These are phyloP conservation scores for Endotricha flammealis DNA, from an alignment of 2,888 invertebrate species.

Conservation along the genomic window DNA sequence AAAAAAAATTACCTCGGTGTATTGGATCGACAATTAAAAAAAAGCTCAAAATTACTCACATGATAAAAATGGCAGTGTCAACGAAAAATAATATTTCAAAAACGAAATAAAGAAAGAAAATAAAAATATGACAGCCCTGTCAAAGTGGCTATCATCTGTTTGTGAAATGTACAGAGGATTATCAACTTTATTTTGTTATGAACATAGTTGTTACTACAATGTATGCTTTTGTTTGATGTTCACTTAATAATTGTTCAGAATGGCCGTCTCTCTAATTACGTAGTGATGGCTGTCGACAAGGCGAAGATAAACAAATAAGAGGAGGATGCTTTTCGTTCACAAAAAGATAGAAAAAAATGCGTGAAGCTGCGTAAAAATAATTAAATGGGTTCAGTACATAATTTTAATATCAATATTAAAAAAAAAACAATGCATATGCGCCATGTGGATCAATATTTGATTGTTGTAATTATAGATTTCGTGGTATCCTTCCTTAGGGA, in stretches of 20 bases:
- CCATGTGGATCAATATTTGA: no score
- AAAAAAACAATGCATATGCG: no score
- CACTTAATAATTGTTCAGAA: slow-evolving; percentile 66
- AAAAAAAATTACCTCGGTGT: no score
- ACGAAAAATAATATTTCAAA: slow-evolving; percentile 60
- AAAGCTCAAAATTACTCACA: slow-evolving; percentile 28
- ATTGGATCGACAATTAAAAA: no score
- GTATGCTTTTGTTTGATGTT: slow-evolving; percentile 24
- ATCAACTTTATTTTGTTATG: accelerated
- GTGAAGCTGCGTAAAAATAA: background rate
- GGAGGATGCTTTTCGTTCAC: slow-evolving; percentile 62
- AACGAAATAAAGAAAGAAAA: slow-evolving; percentile 44
- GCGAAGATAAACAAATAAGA: slow-evolving; percentile 71
- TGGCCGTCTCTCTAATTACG: slow-evolving; percentile 68
- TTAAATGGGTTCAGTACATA: no score
- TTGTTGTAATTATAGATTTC: no score
- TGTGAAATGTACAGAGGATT: slow-evolving; percentile 9
- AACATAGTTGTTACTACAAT: slow-evolving; percentile 19
- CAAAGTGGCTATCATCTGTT: slow-evolving; percentile 31
- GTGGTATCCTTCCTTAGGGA: no score
- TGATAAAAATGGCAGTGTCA: slow-evolving; percentile 63
- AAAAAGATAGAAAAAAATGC: slow-evolving; percentile 20
- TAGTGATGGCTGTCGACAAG: slow-evolving; percentile 63
- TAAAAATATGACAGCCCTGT: slow-evolving; percentile 33
- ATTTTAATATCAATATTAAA: no score